A percentile compares a stretch with the other conserved stretches of the same genome.
These are phyloP conservation scores for Gavialis gangeticus DNA, from an alignment of 2,113 vertebrate species.

Conservation along the genomic window DNA sequence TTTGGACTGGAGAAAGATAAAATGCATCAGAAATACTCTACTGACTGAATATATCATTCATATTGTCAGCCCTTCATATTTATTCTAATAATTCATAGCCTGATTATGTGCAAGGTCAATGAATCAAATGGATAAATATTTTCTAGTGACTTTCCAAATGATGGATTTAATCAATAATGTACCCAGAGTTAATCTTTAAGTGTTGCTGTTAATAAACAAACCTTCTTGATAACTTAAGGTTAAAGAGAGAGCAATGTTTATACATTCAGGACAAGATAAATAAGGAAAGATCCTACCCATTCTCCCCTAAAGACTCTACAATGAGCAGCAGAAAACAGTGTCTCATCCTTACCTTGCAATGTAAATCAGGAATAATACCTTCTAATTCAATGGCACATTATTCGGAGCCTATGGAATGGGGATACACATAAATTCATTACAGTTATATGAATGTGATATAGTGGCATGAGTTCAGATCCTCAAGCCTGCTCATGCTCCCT, in stretches of 20 bases:
- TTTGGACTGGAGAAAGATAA: constrained; percentile 71
- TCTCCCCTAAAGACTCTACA: background rate
- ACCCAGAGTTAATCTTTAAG: constrained; percentile 33
- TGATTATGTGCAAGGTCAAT: constrained; percentile 74
- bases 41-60: constrained; percentile 70
- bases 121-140: constrained; percentile 76
- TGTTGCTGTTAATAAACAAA: constrained; percentile 1
- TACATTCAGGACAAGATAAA: background rate
- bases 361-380: background rate
- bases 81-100: constrained; percentile 69
- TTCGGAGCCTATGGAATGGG: background rate
- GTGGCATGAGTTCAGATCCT: background rate
- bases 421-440: background rate
- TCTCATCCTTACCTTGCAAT: background rate
- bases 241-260: background rate
- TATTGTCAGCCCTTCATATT: constrained; percentile 53
- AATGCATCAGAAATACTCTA: constrained; percentile 69
- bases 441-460: background rate
- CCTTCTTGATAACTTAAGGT: background rate
- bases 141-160: constrained; percentile 59
- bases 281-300: background rate
- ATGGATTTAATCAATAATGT: constrained; percentile 70
- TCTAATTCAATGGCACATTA: background rate
- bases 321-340: background rate
- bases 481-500: background rate